phyloP scores from a whole-genome alignment of 2,113 vertebrate species.

The Glareola pratincola region DNA sequence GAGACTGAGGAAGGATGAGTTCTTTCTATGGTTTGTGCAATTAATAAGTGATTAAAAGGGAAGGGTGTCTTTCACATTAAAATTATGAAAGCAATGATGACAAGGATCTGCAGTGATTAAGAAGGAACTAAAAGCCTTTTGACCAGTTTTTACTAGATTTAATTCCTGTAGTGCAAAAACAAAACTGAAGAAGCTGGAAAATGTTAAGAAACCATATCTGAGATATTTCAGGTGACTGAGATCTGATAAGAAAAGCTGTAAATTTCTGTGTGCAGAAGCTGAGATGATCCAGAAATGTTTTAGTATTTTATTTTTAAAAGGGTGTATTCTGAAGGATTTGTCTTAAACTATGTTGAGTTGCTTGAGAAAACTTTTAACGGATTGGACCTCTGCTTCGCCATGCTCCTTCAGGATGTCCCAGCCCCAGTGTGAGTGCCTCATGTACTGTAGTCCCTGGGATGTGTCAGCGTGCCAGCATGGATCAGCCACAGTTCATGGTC shows the following conservation, averaged over 20 bases:
- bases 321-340: not conserved
- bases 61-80: not conserved
- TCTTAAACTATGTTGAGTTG: not conserved
- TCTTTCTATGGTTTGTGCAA: not conserved
- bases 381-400: not conserved
- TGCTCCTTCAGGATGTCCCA: not conserved
- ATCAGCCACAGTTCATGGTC: not conserved
- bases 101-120: not conserved
- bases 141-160: not conserved
- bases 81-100: not conserved
- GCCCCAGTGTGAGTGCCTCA: not conserved
- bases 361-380: not conserved
- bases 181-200: not conserved
- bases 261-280: not conserved
- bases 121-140: not conserved
- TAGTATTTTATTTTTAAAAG: not conserved
- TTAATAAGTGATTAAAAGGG: not conserved
- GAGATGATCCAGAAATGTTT: not conserved
- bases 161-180: not conserved
- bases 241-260: not conserved
- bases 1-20: not conserved
- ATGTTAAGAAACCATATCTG: not conserved
- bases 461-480: not conserved
- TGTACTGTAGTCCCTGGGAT: not conserved
- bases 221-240: not conserved